phyloP scores from a whole-genome alignment of 2,797 vertebrate genomes.

The Clarias pachynema region DNA sequence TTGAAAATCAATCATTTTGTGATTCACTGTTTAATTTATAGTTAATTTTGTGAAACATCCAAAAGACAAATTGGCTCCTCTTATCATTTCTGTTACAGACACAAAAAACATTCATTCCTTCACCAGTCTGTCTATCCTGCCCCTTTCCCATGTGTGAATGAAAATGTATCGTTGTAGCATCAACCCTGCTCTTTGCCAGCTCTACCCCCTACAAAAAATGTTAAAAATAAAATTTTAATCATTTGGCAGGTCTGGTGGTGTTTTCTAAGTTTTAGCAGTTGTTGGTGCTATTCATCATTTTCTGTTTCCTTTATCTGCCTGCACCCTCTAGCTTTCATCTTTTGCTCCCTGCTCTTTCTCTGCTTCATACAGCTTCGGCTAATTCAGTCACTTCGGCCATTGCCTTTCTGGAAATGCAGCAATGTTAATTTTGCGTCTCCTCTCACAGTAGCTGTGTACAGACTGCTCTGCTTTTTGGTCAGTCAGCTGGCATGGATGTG shows the following conservation, averaged over 20 bases:
- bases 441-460: constrained; percentile 33
- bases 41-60: neutral
- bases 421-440: constrained; percentile 4
- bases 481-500: constrained; percentile 10
- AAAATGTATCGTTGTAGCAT: neutral
- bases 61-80: neutral
- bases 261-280: neutral
- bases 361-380: constrained; percentile 54
- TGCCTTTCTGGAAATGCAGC: constrained; percentile 7
- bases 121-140: no score
- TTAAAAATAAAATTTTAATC: neutral
- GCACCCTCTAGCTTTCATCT: neutral
- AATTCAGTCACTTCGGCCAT: constrained; percentile 32
- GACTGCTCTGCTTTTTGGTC: neutral
- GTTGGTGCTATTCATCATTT: constrained; percentile 28
- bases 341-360: constrained; percentile 47
- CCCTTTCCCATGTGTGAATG: neutral
- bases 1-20: no score
- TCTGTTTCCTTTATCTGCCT: constrained; percentile 31
- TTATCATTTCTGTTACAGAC: neutral
- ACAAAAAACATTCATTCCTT: neutral
- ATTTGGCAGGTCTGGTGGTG: constrained; percentile 9
- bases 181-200: neutral
- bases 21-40: neutral
- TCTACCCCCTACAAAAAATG: neutral